These are phyloP conservation scores for Sternotherus odoratus DNA, from an alignment of 2,797 vertebrate genomes.

Conservation along the genomic window DNA sequence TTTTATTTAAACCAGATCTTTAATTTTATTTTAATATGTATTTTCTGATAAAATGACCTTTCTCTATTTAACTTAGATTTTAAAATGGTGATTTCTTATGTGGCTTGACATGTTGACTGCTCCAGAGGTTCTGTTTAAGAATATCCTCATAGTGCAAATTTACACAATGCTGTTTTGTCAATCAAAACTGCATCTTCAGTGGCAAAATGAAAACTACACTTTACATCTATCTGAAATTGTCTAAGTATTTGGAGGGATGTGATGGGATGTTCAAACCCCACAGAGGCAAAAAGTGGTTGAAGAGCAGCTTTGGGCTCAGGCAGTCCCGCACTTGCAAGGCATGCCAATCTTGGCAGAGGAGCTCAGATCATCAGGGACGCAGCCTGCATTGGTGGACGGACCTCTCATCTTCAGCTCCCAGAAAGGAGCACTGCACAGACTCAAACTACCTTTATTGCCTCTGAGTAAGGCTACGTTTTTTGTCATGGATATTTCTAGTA, in stretches of 20 bases:
- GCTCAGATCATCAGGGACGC: too few species aligned
- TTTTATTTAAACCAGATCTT: conserved; percentile 9
- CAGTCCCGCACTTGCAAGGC: too few species aligned
- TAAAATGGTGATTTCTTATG: background rate
- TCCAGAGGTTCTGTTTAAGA: background rate
- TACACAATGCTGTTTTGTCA: background rate
- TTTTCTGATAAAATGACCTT: background rate
- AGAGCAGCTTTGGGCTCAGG: too few species aligned
- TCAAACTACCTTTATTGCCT: too few species aligned
- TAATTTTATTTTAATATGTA: background rate
- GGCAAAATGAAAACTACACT: background rate
- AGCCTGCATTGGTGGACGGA: too few species aligned
- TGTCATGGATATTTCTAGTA: too few species aligned
- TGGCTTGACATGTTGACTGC: background rate
- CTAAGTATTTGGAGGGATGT: background rate
- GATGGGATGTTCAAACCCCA: too few species aligned
- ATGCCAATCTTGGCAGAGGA: too few species aligned
- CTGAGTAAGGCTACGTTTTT: too few species aligned
- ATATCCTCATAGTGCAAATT: background rate
- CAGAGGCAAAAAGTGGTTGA: too few species aligned
- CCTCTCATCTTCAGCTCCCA: too few species aligned
- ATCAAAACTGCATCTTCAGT: background rate
- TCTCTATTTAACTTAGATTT: background rate
- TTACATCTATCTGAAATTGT: background rate
- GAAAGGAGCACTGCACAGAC: too few species aligned